A percentile compares a stretch with the other conserved stretches of the same genome.
These are phyloP conservation scores for Oreochromis grahami DNA, from an alignment of 2,797 vertebrate species.

Conservation along the genomic window DNA sequence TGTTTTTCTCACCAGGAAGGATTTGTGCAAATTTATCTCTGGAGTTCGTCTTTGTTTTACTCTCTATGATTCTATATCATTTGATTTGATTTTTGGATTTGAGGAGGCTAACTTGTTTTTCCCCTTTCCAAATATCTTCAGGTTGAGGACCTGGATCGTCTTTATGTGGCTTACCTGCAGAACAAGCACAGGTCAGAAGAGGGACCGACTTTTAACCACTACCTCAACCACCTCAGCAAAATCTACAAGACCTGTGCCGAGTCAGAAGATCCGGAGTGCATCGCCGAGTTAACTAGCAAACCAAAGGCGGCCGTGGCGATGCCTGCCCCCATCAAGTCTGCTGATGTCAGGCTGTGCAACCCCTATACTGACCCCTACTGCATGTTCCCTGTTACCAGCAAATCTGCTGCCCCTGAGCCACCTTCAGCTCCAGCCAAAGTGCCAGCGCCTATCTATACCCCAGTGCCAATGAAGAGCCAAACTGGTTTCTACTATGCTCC, in stretches of 20 bases:
- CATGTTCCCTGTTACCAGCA: conserved; percentile 50
- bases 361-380: conserved; percentile 80
- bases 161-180: conserved; percentile 77
- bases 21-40: not conserved
- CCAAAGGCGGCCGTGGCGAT: conserved; percentile 73
- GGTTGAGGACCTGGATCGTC: conserved; percentile 78
- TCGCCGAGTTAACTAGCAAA: conserved; percentile 77
- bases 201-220: conserved; percentile 71
- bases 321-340: conserved; percentile 67
- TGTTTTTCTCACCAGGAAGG: not conserved
- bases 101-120: not conserved
- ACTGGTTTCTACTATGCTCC: conserved; percentile 70
- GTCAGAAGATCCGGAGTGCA: conserved; percentile 80
- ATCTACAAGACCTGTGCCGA: conserved; percentile 78
- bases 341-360: conserved; percentile 68
- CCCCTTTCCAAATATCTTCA: conserved; percentile 7
- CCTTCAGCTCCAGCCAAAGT: conserved; percentile 56
- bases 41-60: not conserved
- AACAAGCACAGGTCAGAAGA: conserved; percentile 78
- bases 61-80: not conserved
- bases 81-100: not conserved
- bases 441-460: conserved; percentile 65
- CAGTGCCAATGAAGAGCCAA: conserved; percentile 58
- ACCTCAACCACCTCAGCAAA: conserved; percentile 76
- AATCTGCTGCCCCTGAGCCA: conserved; percentile 18